phyloP scores from a whole-genome alignment of 2,888 invertebrate genomes.

The Pollenia griseotomentosa region DNA sequence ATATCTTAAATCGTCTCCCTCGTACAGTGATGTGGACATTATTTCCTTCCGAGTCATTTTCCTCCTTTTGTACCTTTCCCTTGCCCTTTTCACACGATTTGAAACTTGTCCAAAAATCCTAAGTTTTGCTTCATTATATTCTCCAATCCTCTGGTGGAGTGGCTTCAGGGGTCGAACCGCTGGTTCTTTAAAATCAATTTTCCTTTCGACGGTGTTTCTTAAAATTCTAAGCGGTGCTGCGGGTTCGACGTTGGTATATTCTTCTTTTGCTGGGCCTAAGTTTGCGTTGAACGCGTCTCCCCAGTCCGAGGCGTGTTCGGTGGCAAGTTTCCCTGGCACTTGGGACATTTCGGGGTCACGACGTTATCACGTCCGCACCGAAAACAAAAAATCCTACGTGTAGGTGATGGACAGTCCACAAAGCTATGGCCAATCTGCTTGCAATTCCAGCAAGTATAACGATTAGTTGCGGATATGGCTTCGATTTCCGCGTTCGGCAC shows the following conservation, averaged over 20 bases:
- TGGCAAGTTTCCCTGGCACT: too few relatives aligned
- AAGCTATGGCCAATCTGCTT: too few relatives aligned
- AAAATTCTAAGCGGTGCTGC: neutral
- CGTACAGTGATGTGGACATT: neutral
- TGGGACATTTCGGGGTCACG: too few relatives aligned
- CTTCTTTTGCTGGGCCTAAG: neutral
- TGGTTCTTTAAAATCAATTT: neutral
- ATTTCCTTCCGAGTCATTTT: neutral
- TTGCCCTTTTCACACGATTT: neutral
- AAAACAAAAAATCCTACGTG: too few relatives aligned
- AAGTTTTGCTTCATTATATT: neutral
- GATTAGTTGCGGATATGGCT: too few relatives aligned
- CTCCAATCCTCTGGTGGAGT: neutral
- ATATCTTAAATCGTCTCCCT: neutral
- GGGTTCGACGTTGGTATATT: too few relatives aligned
- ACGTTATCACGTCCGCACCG: too few relatives aligned
- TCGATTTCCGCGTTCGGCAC: too few relatives aligned
- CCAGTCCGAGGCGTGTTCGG: conserved; percentile 1
- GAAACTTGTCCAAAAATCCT: neutral
- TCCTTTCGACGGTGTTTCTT: neutral
- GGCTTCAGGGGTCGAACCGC: neutral
- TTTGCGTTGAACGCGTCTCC: neutral
- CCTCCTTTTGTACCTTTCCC: neutral
- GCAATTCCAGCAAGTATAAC: too few relatives aligned
- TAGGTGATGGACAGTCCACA: too few relatives aligned